These are phyloP conservation scores for Erythrocebus patas DNA, from an alignment of 2,113 vertebrate genomes.

Conservation along the genomic window DNA sequence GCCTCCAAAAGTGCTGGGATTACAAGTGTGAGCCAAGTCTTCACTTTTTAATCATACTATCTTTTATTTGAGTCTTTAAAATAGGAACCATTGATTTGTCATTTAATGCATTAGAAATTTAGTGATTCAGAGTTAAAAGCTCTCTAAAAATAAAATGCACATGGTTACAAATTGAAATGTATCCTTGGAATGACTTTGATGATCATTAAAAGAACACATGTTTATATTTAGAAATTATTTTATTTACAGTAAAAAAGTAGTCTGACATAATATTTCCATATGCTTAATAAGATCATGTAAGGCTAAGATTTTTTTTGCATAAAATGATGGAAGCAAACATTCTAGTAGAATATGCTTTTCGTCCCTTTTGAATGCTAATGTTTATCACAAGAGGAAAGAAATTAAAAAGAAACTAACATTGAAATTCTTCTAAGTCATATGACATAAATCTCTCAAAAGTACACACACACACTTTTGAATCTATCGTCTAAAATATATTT, in stretches of 20 bases:
- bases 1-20: too few species aligned
- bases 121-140: not conserved
- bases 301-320: not conserved
- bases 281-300: not conserved
- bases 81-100: not conserved
- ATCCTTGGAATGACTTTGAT: not conserved
- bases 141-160: not conserved
- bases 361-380: conserved; percentile 11
- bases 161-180: conserved; percentile 39
- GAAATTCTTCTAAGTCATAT: not conserved
- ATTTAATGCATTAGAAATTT: not conserved
- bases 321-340: not conserved
- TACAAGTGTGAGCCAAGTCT: not conserved
- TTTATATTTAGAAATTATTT: conserved; percentile 30
- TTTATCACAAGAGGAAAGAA: not conserved
- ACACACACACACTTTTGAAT: not conserved
- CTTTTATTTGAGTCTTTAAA: conserved; percentile 15
- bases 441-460: not conserved
- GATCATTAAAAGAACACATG: conserved; percentile 12
- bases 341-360: not conserved
- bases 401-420: not conserved
- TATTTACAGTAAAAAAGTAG: conserved; percentile 31
- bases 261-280: conserved; percentile 32
- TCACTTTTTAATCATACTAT: not conserved
- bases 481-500: conserved; percentile 1